Percentiles rank a stretch among this genome's conserved stretches.
Conservation (phyloP, 2,888 invertebrate species). For the Brachyptera putata region DNA sequence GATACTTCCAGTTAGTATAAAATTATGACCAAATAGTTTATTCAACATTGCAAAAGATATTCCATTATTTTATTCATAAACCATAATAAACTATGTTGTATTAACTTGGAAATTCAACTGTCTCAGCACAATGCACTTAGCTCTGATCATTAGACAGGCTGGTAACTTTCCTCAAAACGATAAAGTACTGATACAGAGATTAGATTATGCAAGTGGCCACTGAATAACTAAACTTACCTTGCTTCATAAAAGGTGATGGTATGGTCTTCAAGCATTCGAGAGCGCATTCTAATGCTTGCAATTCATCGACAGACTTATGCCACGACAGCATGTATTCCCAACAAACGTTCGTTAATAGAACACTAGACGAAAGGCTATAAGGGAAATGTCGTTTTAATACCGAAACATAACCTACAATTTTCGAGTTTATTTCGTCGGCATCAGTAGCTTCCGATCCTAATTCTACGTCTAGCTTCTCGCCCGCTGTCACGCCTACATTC, state of each 20-base stretch:
- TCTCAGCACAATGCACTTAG: too few species aligned
- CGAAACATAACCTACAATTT: conserved; percentile 10
- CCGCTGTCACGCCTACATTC: conserved; percentile 17
- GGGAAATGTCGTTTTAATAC: conserved; percentile 63
- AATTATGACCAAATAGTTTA: too few species aligned
- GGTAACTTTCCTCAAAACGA: too few species aligned
- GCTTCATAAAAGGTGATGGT: conserved; percentile 58
- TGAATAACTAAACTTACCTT: conserved; percentile 52
- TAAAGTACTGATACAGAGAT: too few species aligned
- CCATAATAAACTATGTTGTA: too few species aligned
- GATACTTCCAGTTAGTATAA: too few species aligned
- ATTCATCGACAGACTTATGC: conserved; percentile 69
- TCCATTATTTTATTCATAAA: too few species aligned
- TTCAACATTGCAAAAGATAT: too few species aligned
- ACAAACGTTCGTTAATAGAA: conserved; percentile 77
- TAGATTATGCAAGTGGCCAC: too few species aligned
- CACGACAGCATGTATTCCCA: conserved; percentile 89
- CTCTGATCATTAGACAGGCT: too few species aligned
- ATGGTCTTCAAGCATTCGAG: conserved; percentile 64
- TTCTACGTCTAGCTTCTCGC: conserved; percentile 12
- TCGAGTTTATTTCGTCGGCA: conserved; percentile 19
- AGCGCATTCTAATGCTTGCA: conserved; percentile 65
- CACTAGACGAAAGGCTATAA: conserved; percentile 73
- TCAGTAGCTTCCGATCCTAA: conserved; percentile 22
- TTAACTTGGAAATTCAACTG: too few species aligned